Evolutionary conservation across 1,140 invertebrate genomes (phyloP).

Genomic region (Bombus sibiricus): DNA sequence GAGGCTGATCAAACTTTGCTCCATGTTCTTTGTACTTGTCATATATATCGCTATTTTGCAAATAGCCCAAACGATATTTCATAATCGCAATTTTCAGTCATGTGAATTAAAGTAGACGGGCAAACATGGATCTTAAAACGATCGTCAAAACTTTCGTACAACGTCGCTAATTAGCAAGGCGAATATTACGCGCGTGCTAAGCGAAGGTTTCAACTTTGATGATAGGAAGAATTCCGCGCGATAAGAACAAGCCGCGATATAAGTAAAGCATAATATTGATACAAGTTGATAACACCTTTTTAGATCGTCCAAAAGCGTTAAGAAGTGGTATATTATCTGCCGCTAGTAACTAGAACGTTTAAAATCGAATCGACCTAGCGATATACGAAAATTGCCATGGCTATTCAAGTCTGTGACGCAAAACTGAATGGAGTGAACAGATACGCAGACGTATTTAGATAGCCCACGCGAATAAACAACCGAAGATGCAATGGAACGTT

Average conservation of each 20-base stretch:
- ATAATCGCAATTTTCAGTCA: not conserved
- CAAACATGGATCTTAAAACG: not conserved
- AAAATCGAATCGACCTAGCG: not conserved
- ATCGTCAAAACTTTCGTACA: not conserved
- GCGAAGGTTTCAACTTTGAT: not conserved
- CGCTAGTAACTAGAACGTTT: not conserved
- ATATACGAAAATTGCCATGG: not conserved
- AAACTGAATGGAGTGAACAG: not conserved
- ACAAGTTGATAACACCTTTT: conserved; percentile 51
- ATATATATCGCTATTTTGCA: too few relatives aligned
- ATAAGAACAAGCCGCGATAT: conserved; percentile 54
- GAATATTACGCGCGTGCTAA: not conserved
- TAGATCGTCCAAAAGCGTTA: conserved; percentile 22
- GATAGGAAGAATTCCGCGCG: conserved; percentile 42
- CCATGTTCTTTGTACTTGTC: not conserved
- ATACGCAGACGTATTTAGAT: not conserved
- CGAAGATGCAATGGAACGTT: not conserved
- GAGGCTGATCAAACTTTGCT: not conserved
- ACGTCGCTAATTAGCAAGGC: not conserved
- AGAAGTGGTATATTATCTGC: not conserved
- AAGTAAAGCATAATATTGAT: conserved; percentile 58
- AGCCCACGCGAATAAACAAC: not conserved
- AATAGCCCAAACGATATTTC: too few relatives aligned
- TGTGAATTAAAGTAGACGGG: too few relatives aligned
- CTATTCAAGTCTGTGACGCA: not conserved